Conservation (phyloP, 2,113 vertebrate species). For the Penelope pileata region DNA sequence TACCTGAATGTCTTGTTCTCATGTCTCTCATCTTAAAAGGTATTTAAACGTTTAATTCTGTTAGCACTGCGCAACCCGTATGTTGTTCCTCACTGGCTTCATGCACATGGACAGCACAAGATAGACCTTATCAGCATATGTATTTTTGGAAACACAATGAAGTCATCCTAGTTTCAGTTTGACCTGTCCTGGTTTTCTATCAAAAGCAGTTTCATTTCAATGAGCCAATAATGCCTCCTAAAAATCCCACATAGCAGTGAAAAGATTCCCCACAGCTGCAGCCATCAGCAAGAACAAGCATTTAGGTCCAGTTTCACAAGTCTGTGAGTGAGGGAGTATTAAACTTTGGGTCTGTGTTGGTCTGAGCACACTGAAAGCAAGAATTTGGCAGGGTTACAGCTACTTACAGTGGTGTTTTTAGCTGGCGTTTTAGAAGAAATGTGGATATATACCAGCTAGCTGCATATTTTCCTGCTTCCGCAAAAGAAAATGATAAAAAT, state of each 20-base stretch:
- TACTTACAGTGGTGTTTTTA: background rate
- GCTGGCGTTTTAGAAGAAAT: background rate
- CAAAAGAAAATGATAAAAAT: background rate
- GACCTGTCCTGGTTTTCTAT: background rate
- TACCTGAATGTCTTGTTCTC: background rate
- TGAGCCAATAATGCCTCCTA: background rate
- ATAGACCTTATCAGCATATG: background rate
- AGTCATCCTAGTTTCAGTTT: background rate
- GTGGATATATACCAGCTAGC: background rate
- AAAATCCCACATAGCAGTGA: background rate
- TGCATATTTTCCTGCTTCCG: background rate
- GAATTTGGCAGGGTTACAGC: background rate
- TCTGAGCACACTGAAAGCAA: background rate
- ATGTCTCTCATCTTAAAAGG: background rate
- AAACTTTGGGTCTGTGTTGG: background rate
- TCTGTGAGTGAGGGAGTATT: background rate
- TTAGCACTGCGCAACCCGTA: background rate
- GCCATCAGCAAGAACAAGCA: background rate
- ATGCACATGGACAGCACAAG: rapidly evolving
- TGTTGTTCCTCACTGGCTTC: background rate
- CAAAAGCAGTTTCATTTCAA: background rate
- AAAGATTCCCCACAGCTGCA: background rate
- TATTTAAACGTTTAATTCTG: background rate
- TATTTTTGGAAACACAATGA: background rate
- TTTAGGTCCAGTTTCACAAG: background rate